Evolutionary conservation across 2,888 invertebrate species (phyloP).

Genomic region (Eupithecia vulgata): DNA sequence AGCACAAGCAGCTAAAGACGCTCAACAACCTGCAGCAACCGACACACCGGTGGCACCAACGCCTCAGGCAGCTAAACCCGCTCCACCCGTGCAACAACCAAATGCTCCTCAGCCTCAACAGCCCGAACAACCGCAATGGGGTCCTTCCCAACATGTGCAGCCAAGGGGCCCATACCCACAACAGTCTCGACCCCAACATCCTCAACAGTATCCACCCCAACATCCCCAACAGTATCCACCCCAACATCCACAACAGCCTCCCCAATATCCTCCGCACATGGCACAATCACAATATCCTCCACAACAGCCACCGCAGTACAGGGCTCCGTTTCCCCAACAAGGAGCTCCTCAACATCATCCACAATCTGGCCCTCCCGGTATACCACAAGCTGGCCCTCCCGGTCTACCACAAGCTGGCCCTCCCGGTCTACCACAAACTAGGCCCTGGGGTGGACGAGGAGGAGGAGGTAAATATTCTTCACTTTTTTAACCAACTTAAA

Average conservation of each 20-base stretch:
- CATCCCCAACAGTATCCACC: background rate
- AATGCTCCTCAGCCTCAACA: background rate
- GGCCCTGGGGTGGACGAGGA: background rate
- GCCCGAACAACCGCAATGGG: background rate
- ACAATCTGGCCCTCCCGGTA: background rate
- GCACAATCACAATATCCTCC: background rate
- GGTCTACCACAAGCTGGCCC: background rate
- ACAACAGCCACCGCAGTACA: background rate
- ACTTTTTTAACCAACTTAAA: background rate
- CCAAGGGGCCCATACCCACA: background rate
- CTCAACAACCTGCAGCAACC: background rate
- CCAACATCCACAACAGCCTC: background rate
- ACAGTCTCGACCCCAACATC: background rate
- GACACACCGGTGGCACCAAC: background rate
- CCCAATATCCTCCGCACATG: background rate
- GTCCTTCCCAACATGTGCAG: background rate
- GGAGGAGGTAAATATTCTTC: background rate
- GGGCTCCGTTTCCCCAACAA: conserved; percentile 1
- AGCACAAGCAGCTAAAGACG: conserved; percentile 4
- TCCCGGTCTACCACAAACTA: background rate
- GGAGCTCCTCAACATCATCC: background rate
- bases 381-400: background rate
- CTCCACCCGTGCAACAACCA: background rate
- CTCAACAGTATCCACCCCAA: background rate
- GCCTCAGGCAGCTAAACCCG: background rate